Evolutionary conservation across 2,888 invertebrate species (phyloP), one percentile per base, ranked within the genome.

Genomic region (Diadegma fenestrale): DNA sequence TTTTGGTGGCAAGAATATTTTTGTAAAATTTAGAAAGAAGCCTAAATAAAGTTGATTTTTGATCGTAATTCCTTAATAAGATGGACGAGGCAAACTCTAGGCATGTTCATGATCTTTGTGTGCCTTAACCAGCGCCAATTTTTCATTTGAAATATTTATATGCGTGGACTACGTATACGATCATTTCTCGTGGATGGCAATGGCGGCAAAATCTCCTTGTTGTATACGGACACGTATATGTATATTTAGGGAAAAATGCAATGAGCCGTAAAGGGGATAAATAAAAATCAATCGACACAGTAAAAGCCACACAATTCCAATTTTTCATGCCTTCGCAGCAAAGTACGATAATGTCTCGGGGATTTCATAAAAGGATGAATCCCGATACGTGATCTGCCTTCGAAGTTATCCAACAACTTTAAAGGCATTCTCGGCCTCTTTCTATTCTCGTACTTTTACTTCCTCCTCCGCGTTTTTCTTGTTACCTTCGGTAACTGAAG

Each of bases 351-450:
- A 90, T 88, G 88, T 88, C 88, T 86, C 84, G 58, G 86, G 86
- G 88, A 87, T 89, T 89, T 90, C 89, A 90, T 89, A 90, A 90
- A 88, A 90, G 87, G 88, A 89, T 90, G 88, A 89, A 90, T 88
- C 90, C 86, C 89, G 88, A 90, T 89, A 91, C 90, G 90, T 90
- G 90, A 87, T 80, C 75, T 76, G 89, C 88, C 82, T 90, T 87
- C 88, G 84, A 87, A 89, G 85, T 82, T 75, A 83, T 80, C 45
- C 37, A 66, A 54, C 51, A 54, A 77, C 63, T 71, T 45, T 51
- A 71, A 66, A 77, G 73, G 17, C 45, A 45, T 37, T 14, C 48
- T 41, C 41, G 48, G 54, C 30, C 58, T 26, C 30, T 51, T 51
- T 64, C 80, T 43, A 10, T 72, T 37, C 58, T 58, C 58, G 14